A percentile compares a stretch with the other conserved stretches of the same genome.
Evolutionary conservation across 2,888 invertebrate species (phyloP).

Genomic region (Athetis lepigone): DNA sequence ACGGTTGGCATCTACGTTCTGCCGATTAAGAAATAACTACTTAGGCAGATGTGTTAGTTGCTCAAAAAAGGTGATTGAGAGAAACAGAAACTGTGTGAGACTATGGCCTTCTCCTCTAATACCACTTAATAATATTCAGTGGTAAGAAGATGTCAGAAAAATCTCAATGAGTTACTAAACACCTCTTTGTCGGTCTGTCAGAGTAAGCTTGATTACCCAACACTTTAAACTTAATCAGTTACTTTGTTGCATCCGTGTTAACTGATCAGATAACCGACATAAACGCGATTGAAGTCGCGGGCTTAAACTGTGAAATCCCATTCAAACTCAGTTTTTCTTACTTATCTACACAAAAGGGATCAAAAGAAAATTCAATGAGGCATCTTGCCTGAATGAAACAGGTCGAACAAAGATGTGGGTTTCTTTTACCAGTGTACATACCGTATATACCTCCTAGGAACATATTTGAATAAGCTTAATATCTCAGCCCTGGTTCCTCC

Average conservation of each 20-base stretch:
- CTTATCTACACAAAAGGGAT: background rate
- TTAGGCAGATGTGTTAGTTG: background rate
- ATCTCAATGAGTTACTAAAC: too few relatives aligned
- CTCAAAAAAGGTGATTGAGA: background rate
- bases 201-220: too few relatives aligned
- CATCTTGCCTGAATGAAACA: background rate
- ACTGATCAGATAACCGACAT: too few relatives aligned
- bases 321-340: background rate
- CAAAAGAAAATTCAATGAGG: background rate
- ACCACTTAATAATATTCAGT: too few relatives aligned
- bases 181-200: too few relatives aligned
- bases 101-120: too few relatives aligned
- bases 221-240: too few relatives aligned
- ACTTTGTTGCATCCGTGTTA: too few relatives aligned
- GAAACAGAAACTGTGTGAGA: too few relatives aligned
- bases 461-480: constrained; percentile 42
- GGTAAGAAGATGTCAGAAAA: too few relatives aligned
- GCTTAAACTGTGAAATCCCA: too few relatives aligned
- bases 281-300: too few relatives aligned
- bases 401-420: constrained; percentile 4
- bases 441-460: background rate
- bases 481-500: constrained; percentile 24
- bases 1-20: constrained; percentile 57
- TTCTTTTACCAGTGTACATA: constrained; percentile 5
- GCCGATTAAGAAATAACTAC: constrained; percentile 60